Percentiles rank a stretch among this genome's conserved stretches.
Evolutionary conservation across 2,888 invertebrate species (phyloP).

Genomic region (Exephanes ischioxanthus): DNA sequence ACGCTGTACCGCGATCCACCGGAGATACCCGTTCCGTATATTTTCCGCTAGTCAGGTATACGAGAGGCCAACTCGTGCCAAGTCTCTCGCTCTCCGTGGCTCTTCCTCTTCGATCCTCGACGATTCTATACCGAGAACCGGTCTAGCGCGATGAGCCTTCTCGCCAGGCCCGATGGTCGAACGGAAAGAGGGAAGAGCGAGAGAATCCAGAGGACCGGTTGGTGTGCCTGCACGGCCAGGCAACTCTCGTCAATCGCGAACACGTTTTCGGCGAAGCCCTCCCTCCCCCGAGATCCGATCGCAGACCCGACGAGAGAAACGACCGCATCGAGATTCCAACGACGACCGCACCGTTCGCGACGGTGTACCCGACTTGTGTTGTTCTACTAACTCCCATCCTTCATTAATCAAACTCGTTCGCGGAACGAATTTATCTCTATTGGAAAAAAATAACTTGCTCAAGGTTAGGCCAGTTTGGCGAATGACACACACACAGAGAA

Average conservation of each 20-base stretch:
- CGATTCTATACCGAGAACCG: constrained; percentile 59
- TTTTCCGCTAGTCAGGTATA: constrained; percentile 64
- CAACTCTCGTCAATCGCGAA: constrained; percentile 56
- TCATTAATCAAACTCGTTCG: constrained; percentile 55
- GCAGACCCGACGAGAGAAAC: not conserved
- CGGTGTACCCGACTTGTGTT: not conserved
- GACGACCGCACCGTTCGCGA: constrained; percentile 31
- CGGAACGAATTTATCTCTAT: constrained; percentile 65
- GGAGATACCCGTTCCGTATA: constrained; percentile 56
- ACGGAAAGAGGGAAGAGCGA: constrained; percentile 5
- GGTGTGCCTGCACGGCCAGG: constrained; percentile 30
- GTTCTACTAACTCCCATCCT: constrained; percentile 5
- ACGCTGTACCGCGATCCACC: constrained; percentile 4
- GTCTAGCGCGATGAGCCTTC: constrained; percentile 16
- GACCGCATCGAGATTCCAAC: constrained; percentile 35
- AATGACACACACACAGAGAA: too few species aligned
- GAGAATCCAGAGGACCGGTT: constrained; percentile 53
- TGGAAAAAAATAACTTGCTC: constrained; percentile 36
- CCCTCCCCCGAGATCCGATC: constrained; percentile 34
- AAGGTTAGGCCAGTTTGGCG: constrained; percentile 24
- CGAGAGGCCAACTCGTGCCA: constrained; percentile 9
- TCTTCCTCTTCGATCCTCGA: constrained; percentile 23
- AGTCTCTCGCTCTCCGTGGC: constrained; percentile 39
- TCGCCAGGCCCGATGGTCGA: constrained; percentile 16
- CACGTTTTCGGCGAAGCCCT: constrained; percentile 58